phyloP scores from a whole-genome alignment of 2,888 invertebrate species.

The Petrolisthes cinctipes region DNA sequence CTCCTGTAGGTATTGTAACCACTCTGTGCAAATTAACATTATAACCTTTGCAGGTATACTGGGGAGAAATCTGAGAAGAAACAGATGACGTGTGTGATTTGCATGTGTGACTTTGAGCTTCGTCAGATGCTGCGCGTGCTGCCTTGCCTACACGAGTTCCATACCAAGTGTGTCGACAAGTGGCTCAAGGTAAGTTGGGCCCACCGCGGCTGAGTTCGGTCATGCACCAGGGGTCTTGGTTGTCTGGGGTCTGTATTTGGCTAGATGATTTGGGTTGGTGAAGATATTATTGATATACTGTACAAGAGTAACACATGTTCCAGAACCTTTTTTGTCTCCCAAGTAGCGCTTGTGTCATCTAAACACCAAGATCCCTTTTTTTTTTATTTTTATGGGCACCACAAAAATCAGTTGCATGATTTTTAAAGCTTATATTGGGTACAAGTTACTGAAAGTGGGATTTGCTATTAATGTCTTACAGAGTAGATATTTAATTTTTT shows the following conservation, averaged over 20 bases:
- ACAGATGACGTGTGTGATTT: constrained; percentile 94
- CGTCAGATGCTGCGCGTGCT: constrained; percentile 89
- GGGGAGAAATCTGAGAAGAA: constrained; percentile 77
- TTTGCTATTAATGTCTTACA: constrained; percentile 64
- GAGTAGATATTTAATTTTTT: constrained; percentile 59
- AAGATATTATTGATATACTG: constrained; percentile 46
- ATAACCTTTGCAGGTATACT: constrained; percentile 69
- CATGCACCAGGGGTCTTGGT: constrained; percentile 52
- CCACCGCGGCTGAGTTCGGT: no score
- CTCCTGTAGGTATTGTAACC: no score
- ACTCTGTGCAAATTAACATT: no score
- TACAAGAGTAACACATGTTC: constrained; percentile 55
- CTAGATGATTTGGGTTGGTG: constrained; percentile 62
- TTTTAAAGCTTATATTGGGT: constrained; percentile 63
- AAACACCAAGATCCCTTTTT: constrained; percentile 63
- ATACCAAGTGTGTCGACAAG: constrained; percentile 96
- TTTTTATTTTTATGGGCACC: constrained; percentile 59
- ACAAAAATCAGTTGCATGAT: constrained; percentile 63
- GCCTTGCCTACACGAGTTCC: constrained; percentile 96
- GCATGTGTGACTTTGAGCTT: constrained; percentile 97
- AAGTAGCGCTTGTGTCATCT: constrained; percentile 62
- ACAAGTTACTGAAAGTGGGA: constrained; percentile 61
- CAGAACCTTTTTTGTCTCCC: constrained; percentile 54
- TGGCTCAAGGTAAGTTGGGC: constrained; percentile 86
- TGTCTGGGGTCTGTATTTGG: constrained; percentile 62